Conservation (phyloP, 1,140 invertebrate genomes). For the Saxidomus purpurata region DNA sequence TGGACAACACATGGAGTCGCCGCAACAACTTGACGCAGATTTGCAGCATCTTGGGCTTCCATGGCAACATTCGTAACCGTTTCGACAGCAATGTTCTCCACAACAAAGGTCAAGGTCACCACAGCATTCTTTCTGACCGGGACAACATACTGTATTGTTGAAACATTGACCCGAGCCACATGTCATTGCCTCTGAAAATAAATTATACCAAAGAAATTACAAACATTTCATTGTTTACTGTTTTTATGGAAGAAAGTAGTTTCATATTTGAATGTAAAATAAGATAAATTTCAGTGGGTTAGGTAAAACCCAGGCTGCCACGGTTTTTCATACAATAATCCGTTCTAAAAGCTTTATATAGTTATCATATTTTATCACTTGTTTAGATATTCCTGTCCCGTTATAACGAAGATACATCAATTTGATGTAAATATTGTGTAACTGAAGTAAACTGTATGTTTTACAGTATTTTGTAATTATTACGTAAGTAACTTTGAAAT, state of each 20-base stretch:
- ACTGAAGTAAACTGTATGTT: too few species aligned
- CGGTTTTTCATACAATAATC: background rate
- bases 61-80: slow-evolving; percentile 56
- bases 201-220: background rate
- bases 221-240: too few species aligned
- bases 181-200: background rate
- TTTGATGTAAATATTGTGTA: too few species aligned
- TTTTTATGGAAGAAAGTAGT: background rate
- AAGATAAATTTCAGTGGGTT: background rate
- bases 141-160: slow-evolving; percentile 51
- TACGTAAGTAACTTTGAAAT: too few species aligned
- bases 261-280: background rate
- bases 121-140: slow-evolving; percentile 52
- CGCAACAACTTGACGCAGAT: slow-evolving; percentile 48
- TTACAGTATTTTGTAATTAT: too few species aligned
- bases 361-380: too few species aligned
- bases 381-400: too few species aligned
- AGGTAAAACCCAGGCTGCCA: background rate
- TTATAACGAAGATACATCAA: too few species aligned
- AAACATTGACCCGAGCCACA: slow-evolving; percentile 45
- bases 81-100: slow-evolving; percentile 55
- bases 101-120: slow-evolving; percentile 48
- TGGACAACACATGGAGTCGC: slow-evolving; percentile 46
- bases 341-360: too few species aligned
- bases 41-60: slow-evolving; percentile 47